Evolutionary conservation across 2,888 invertebrate species (phyloP).

Genomic region (Troides helena): DNA sequence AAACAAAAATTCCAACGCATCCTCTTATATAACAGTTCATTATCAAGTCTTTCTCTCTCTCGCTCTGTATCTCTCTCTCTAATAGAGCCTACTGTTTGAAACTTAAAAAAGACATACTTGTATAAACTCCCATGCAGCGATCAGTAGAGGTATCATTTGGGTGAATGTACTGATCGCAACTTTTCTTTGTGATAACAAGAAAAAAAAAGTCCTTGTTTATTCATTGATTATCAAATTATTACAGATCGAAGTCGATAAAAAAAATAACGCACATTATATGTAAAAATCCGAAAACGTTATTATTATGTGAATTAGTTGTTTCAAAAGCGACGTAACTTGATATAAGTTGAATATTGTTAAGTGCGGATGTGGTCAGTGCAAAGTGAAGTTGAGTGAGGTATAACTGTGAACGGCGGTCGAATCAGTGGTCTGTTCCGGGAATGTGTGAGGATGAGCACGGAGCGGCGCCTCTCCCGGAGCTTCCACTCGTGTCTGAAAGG

Average conservation of each 20-base stretch:
- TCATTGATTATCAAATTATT: background rate
- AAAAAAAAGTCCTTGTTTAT: background rate
- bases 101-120: no score
- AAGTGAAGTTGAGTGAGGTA: slow-evolving; percentile 30
- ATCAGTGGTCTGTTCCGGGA: slow-evolving; percentile 50
- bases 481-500: slow-evolving; percentile 85
- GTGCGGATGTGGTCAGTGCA: slow-evolving; percentile 38
- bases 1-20: no score
- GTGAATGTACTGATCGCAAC: background rate
- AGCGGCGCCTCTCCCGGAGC: slow-evolving; percentile 82
- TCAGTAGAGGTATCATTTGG: no score
- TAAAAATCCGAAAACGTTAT: background rate
- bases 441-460: slow-evolving; percentile 77
- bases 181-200: background rate
- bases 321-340: slow-evolving; percentile 10
- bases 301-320: slow-evolving; percentile 8
- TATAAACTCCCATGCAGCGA: no score
- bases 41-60: no score
- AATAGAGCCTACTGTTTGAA: no score
- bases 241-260: background rate
- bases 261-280: background rate
- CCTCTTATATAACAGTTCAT: no score
- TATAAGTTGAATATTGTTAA: slow-evolving; percentile 4
- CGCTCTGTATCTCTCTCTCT: no score
- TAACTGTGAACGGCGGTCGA: slow-evolving; percentile 34